Evolutionary conservation across 2,113 vertebrate species (phyloP).

Genomic region (Melospiza georgiana): DNA sequence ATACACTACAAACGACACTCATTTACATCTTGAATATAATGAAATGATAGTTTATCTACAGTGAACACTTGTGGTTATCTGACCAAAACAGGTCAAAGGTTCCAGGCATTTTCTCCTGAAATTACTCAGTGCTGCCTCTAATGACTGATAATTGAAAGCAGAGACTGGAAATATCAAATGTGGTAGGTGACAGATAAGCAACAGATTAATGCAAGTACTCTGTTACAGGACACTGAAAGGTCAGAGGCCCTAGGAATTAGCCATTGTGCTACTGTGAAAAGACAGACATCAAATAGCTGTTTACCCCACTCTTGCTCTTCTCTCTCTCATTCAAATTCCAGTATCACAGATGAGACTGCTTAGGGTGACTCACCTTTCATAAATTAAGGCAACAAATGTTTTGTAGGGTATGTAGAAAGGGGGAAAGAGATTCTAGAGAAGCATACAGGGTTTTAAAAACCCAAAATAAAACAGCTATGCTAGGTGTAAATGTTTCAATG

Average conservation of each 20-base stretch:
- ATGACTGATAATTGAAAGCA: conserved; percentile 89
- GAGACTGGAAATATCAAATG: conserved; percentile 75
- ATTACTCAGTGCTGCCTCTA: conserved; percentile 80
- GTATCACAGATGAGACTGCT: not conserved
- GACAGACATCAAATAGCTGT: conserved; percentile 70
- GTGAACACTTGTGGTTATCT: conserved; percentile 84
- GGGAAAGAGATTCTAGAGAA: not conserved
- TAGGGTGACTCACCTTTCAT: not conserved
- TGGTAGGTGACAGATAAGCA: conserved; percentile 77
- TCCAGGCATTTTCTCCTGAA: conserved; percentile 79
- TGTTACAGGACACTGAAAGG: conserved; percentile 73
- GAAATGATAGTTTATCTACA: conserved; percentile 86
- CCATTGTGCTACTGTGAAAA: conserved; percentile 75
- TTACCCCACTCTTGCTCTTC: conserved; percentile 19
- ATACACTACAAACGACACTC: conserved; percentile 61
- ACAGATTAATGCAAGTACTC: conserved; percentile 75
- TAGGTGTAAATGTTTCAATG: not conserved
- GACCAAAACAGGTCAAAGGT: conserved; percentile 87
- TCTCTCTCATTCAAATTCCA: not conserved
- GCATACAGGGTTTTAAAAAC: not conserved
- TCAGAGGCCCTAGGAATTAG: conserved; percentile 75
- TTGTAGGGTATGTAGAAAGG: not conserved
- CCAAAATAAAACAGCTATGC: not conserved
- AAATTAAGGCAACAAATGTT: not conserved
- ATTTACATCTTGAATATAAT: conserved; percentile 72